Percentiles rank a stretch among this genome's conserved stretches.
Evolutionary conservation across 2,888 invertebrate species (phyloP).

Genomic region (Clanis bilineata): DNA sequence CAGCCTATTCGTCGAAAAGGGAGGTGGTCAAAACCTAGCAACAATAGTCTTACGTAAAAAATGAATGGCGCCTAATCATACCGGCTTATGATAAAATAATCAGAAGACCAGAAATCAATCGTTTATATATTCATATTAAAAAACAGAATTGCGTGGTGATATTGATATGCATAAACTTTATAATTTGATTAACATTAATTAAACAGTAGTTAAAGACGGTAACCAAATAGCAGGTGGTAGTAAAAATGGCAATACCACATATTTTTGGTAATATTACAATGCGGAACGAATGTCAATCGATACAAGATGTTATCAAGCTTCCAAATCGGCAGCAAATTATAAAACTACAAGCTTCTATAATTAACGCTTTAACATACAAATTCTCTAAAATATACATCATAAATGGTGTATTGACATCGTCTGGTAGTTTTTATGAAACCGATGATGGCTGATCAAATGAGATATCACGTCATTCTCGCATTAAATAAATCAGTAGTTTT

Average conservation of each 20-base stretch:
- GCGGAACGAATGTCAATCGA: background rate
- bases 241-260: background rate
- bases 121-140: no score
- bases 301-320: background rate
- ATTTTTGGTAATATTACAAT: background rate
- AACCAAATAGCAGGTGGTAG: background rate
- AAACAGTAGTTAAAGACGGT: background rate
- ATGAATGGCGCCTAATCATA: no score
- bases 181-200: background rate
- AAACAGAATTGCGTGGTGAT: background rate
- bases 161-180: background rate
- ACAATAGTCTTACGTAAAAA: no score
- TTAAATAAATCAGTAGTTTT: background rate
- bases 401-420: slow-evolving; percentile 9
- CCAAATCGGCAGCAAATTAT: background rate
- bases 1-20: no score
- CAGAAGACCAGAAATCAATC: no score
- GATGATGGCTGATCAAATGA: background rate
- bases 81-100: no score
- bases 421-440: background rate
- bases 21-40: no score
- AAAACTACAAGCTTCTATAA: slow-evolving; percentile 15
- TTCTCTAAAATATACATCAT: slow-evolving; percentile 26
- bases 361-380: slow-evolving; percentile 31
- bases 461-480: background rate